Conservation (phyloP, 2,113 vertebrate species). For the Holacanthus passer region DNA sequence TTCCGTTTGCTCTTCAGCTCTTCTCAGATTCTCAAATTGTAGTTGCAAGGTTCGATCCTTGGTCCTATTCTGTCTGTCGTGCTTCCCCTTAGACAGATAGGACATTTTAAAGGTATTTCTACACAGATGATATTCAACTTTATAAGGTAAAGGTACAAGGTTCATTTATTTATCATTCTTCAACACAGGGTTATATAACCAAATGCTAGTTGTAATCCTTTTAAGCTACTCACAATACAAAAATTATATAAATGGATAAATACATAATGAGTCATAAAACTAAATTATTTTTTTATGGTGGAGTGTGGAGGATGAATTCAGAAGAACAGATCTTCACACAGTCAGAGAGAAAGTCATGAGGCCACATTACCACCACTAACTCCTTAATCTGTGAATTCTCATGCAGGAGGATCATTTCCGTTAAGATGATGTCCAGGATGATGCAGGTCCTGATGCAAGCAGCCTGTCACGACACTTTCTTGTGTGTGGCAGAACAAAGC, state of each 20-base stretch:
- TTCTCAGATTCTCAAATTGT: not conserved
- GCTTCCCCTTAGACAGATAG: not conserved
- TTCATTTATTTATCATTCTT: too few species aligned
- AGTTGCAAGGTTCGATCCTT: not conserved
- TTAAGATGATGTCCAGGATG: slow-evolving; percentile 2
- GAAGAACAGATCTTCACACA: not conserved
- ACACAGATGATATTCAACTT: too few species aligned
- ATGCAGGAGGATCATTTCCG: slow-evolving; percentile 19
- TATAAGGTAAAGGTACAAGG: too few species aligned
- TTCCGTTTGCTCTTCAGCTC: not conserved
- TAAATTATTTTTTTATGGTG: too few species aligned
- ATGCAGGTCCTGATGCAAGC: slow-evolving; percentile 11
- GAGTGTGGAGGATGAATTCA: too few species aligned
- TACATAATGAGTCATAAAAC: too few species aligned
- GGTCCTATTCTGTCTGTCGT: not conserved
- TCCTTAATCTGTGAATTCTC: slow-evolving; percentile 47
- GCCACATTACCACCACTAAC: slow-evolving; percentile 22
- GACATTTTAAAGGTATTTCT: too few species aligned
- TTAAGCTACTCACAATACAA: too few species aligned
- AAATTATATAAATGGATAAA: too few species aligned
- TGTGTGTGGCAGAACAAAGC: not conserved
- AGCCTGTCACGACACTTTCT: slow-evolving; percentile 7
- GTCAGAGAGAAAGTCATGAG: not conserved
- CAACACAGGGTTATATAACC: too few species aligned
- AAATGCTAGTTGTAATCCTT: too few species aligned